These are phyloP conservation scores for Egretta garzetta DNA, from an alignment of 2,113 vertebrate species.

Conservation along the genomic window DNA sequence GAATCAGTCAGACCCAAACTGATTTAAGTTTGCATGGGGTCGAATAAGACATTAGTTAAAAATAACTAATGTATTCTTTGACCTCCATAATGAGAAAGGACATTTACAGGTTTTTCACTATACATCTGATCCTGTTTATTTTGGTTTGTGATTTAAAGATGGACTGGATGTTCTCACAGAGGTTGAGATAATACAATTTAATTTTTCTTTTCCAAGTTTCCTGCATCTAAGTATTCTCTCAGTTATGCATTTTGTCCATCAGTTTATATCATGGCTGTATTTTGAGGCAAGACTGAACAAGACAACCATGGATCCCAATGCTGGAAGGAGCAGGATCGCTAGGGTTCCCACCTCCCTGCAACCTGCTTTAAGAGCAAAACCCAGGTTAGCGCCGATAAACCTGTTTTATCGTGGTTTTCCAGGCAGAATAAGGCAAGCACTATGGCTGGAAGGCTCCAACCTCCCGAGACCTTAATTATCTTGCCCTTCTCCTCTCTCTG, in stretches of 20 bases:
- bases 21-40: slow-evolving; percentile 81
- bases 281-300: not conserved
- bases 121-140: slow-evolving; percentile 62
- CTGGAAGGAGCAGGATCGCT: not conserved
- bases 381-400: not conserved
- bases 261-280: not conserved
- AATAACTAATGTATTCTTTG: slow-evolving; percentile 76
- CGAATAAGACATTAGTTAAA: slow-evolving; percentile 77
- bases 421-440: not conserved
- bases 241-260: not conserved
- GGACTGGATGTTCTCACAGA: not conserved
- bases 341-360: not conserved
- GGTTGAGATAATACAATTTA: not conserved
- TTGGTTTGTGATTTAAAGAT: slow-evolving; percentile 27
- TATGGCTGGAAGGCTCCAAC: not conserved
- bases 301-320: not conserved
- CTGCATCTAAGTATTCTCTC: not conserved
- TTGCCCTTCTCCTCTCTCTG: not conserved
- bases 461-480: not conserved
- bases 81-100: slow-evolving; percentile 75
- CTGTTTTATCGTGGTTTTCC: not conserved
- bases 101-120: slow-evolving; percentile 52
- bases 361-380: not conserved
- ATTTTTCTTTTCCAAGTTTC: not conserved
- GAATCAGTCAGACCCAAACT: slow-evolving; percentile 77